phyloP scores from a whole-genome alignment of 1,140 invertebrate genomes.

The Latrodectus geometricus region DNA sequence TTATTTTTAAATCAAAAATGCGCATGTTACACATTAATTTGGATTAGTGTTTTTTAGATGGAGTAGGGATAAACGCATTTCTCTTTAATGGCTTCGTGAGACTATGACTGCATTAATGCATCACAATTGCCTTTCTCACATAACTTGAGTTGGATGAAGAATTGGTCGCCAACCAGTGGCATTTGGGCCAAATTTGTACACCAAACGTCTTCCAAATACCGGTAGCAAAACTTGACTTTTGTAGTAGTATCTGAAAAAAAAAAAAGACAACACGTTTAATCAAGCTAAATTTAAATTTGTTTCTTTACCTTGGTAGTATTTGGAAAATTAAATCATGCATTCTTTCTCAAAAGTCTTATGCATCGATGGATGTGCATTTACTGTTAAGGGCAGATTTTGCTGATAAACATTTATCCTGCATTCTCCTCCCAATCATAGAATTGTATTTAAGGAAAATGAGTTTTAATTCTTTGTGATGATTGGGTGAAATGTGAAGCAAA shows the following conservation, averaged over 20 bases:
- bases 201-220: constrained; percentile 82
- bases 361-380: no score
- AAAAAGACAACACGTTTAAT: neutral
- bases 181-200: constrained; percentile 87
- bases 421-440: no score
- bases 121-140: constrained; percentile 6
- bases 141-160: constrained; percentile 41
- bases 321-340: no score
- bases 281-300: no score
- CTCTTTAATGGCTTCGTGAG: neutral
- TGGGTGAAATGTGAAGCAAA: no score
- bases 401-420: no score
- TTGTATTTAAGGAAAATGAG: no score
- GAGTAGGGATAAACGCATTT: neutral
- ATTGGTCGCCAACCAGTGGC: constrained; percentile 77
- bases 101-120: neutral
- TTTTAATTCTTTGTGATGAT: no score
- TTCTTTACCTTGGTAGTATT: no score
- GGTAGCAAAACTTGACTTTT: constrained; percentile 83
- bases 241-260: constrained; percentile 81
- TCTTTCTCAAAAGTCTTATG: no score
- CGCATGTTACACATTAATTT: neutral
- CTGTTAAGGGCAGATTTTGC: no score
- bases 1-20: no score
- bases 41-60: neutral